These are phyloP conservation scores for Platorchestia sp. DNA, from an alignment of 1,140 invertebrate genomes.

Conservation along the genomic window DNA sequence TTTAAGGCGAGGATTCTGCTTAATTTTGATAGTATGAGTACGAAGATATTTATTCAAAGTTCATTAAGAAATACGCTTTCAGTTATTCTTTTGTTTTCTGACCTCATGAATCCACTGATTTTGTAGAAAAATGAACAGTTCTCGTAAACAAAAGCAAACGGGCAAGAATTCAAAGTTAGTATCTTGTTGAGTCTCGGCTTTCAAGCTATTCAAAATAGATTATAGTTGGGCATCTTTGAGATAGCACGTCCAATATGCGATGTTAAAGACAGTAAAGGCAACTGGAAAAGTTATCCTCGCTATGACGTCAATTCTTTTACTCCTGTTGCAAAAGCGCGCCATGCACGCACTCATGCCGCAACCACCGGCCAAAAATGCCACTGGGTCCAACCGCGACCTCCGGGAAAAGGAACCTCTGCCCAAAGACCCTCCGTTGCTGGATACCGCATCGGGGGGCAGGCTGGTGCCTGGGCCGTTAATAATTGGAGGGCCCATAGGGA, in stretches of 20 bases:
- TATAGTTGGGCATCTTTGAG: conserved; percentile 68
- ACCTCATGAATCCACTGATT: no score
- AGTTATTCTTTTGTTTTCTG: not conserved
- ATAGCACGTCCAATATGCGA: conserved; percentile 73
- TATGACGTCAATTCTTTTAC: conserved; percentile 73
- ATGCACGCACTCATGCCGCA: conserved; percentile 59
- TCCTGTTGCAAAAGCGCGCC: conserved; percentile 71
- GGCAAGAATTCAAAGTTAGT: not conserved
- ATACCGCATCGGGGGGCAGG: conserved; percentile 9
- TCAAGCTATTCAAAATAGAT: conserved; percentile 26
- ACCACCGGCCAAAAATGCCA: conserved; percentile 13
- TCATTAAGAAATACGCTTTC: not conserved
- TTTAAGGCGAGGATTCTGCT: not conserved
- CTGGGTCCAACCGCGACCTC: not conserved
- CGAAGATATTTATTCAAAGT: not conserved
- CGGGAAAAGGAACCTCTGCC: conserved; percentile 39
- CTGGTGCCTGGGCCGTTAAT: conserved; percentile 24
- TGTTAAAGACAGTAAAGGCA: conserved; percentile 73
- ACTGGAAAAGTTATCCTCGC: conserved; percentile 72
- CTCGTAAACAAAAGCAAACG: not conserved
- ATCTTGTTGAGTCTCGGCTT: not conserved
- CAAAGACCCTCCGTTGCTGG: conserved; percentile 33
- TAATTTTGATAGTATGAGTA: not conserved
- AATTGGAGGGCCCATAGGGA: conserved; percentile 28
- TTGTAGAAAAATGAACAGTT: not conserved